phyloP scores from a whole-genome alignment of 2,797 vertebrate species.

The Thalassophryne amazonica region DNA sequence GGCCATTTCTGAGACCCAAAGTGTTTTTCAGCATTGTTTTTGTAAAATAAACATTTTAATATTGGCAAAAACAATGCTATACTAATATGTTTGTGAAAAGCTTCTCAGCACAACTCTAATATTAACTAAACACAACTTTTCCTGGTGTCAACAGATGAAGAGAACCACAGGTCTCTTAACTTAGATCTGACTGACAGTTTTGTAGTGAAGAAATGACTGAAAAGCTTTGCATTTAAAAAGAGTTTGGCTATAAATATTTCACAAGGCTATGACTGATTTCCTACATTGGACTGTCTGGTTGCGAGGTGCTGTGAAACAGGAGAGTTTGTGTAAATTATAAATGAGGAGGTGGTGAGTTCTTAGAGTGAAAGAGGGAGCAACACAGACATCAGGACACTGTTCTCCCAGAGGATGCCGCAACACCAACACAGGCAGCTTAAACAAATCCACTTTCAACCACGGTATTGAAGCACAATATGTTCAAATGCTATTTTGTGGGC shows the following conservation, averaged over 20 bases:
- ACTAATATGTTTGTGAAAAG: no score
- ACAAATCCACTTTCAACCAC: constrained; percentile 15
- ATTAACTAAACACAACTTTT: constrained; percentile 30
- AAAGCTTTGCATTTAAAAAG: constrained; percentile 66
- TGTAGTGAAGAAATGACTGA: constrained; percentile 48
- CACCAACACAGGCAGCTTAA: constrained; percentile 9
- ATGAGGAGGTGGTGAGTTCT: constrained; percentile 60
- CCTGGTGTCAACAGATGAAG: constrained; percentile 16
- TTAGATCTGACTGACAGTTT: constrained; percentile 24
- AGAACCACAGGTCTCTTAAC: constrained; percentile 17
- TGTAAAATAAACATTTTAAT: no score
- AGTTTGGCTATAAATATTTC: constrained; percentile 68
- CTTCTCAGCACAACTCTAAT: no score
- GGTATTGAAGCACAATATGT: background rate
- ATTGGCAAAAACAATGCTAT: no score
- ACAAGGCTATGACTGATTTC: constrained; percentile 62
- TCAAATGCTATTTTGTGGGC: no score
- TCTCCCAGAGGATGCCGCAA: constrained; percentile 19
- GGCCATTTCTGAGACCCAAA: no score
- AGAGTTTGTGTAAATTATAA: constrained; percentile 74
- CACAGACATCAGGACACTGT: constrained; percentile 13
- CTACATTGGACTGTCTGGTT: constrained; percentile 57
- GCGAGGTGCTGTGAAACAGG: constrained; percentile 66
- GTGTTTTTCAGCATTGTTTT: no score
- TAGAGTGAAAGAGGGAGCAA: constrained; percentile 26